These are phyloP conservation scores for Trichopria drosophilae DNA, from an alignment of 2,888 invertebrate genomes.

Conservation along the genomic window DNA sequence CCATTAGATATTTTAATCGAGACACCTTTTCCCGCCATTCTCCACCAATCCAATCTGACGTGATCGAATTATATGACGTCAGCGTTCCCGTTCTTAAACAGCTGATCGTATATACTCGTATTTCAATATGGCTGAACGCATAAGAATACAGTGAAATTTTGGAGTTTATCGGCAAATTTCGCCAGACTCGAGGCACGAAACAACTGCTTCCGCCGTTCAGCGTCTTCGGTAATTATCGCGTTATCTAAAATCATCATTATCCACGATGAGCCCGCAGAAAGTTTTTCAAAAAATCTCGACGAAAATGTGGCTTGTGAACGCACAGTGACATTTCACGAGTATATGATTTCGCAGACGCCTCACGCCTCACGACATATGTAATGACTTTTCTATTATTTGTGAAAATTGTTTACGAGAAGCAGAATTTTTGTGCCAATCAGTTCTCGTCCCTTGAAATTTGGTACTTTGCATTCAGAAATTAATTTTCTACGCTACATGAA, in stretches of 20 bases:
- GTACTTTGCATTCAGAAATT: constrained; percentile 7
- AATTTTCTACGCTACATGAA: constrained; percentile 18
- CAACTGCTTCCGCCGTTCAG: constrained; percentile 38
- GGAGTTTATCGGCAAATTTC: constrained; percentile 41
- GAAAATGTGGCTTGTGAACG: constrained; percentile 28
- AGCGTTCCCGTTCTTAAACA: constrained; percentile 18
- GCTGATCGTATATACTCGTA: constrained; percentile 34
- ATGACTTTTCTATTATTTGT: constrained; percentile 33
- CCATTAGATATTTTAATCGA: too few relatives aligned
- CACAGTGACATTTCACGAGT: constrained; percentile 49
- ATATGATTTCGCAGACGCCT: constrained; percentile 49
- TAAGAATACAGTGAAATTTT: constrained; percentile 41
- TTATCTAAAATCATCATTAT: too few relatives aligned
- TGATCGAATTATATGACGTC: too few relatives aligned
- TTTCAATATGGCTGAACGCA: constrained; percentile 46
- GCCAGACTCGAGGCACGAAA: constrained; percentile 39
- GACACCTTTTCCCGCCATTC: too few relatives aligned
- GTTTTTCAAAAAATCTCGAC: constrained; percentile 2
- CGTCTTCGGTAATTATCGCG: constrained; percentile 41
- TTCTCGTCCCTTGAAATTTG: background rate
- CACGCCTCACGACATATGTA: constrained; percentile 35
- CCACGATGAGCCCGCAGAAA: too few relatives aligned
- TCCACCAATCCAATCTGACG: too few relatives aligned
- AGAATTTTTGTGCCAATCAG: too few relatives aligned
- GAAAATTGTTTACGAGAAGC: constrained; percentile 17